phyloP scores from a whole-genome alignment of 2,888 invertebrate genomes.

The Scaeva pyrastri region DNA sequence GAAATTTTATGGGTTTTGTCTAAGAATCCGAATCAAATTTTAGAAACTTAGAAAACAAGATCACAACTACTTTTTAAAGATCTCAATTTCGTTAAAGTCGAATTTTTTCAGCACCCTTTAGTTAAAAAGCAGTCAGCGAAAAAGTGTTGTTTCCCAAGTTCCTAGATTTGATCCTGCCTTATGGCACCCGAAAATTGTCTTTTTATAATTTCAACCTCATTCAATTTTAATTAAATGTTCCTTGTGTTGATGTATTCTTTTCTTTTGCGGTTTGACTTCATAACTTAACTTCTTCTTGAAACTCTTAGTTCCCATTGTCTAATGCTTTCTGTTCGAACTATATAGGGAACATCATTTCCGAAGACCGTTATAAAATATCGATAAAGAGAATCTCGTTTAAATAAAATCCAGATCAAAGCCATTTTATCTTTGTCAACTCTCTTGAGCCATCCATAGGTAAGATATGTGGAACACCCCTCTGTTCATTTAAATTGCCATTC shows the following conservation, averaged over 20 bases:
- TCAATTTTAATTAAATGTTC: neutral
- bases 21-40: too few species aligned
- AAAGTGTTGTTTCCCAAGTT: too few species aligned
- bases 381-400: neutral
- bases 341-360: neutral
- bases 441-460: neutral
- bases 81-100: too few species aligned
- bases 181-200: too few species aligned
- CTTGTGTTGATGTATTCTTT: neutral
- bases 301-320: constrained; percentile 8
- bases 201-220: too few species aligned
- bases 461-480: neutral
- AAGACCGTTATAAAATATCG: neutral
- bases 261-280: neutral
- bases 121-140: too few species aligned
- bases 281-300: neutral
- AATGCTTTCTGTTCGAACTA: neutral
- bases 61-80: too few species aligned
- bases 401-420: neutral
- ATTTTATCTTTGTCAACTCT: constrained; percentile 7
- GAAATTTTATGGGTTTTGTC: too few species aligned
- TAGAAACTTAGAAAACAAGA: too few species aligned
- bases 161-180: too few species aligned
- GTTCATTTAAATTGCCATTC: constrained; percentile 46
- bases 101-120: too few species aligned